These are phyloP conservation scores for Aplidium turbinatum DNA, from an alignment of 23 tunicate genomes.

Conservation along the genomic window DNA sequence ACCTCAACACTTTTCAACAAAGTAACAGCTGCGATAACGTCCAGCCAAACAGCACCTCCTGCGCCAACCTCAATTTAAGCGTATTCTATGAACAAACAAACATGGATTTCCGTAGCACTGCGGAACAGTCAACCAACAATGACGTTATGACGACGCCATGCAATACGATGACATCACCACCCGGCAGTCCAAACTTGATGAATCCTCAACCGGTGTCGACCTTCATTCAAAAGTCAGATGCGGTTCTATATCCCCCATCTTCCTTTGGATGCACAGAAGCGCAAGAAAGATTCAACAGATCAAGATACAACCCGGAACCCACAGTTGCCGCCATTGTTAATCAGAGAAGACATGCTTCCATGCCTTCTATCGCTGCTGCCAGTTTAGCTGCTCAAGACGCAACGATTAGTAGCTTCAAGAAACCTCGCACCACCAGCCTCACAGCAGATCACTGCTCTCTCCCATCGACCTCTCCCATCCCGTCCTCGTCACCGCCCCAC, in stretches of 20 bases:
- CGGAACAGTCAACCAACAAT: conserved; percentile 30
- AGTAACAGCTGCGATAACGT: conserved; percentile 25
- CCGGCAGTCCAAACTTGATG: conserved; percentile 52
- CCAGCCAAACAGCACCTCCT: conserved; percentile 28
- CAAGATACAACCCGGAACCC: conserved; percentile 59
- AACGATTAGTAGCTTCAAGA: conserved; percentile 3
- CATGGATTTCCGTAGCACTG: conserved; percentile 28
- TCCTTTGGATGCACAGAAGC: conserved; percentile 28
- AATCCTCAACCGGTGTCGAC: conserved; percentile 89
- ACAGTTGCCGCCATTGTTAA: conserved; percentile 28
- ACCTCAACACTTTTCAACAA: conserved; percentile 21
- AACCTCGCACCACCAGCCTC: conserved; percentile 65
- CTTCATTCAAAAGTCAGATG: conserved; percentile 83
- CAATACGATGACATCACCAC: conserved; percentile 31
- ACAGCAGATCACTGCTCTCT: conserved; percentile 39
- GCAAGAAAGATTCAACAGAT: conserved; percentile 12
- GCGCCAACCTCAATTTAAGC: conserved; percentile 67
- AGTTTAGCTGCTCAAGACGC: neutral
- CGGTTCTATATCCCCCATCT: conserved; percentile 77
- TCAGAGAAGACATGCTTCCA: conserved; percentile 35
- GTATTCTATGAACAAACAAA: conserved; percentile 53
- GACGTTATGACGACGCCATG: conserved; percentile 9
- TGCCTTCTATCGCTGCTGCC: conserved; percentile 12
- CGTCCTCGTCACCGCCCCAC: neutral
- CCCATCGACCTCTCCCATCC: conserved; percentile 31